phyloP scores from a whole-genome alignment of 2,888 invertebrate species.

The Eristalinus sepulchralis region DNA sequence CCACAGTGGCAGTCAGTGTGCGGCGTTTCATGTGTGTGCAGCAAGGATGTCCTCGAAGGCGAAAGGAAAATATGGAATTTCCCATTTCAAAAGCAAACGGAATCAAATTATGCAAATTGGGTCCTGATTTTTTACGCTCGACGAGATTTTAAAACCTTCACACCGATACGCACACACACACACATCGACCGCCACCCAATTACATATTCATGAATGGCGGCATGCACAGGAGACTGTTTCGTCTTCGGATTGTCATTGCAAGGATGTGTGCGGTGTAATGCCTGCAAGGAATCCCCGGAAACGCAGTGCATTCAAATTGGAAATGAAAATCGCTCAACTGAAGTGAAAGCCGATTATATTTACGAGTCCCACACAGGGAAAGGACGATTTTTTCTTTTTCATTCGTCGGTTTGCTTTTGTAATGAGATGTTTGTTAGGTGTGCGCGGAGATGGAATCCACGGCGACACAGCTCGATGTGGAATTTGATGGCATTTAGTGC shows the following conservation, averaged over 20 bases:
- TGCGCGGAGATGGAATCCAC: neutral
- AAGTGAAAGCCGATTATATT: conserved; percentile 40
- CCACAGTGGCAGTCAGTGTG: too few species aligned
- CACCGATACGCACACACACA: conserved; percentile 35
- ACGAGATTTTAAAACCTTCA: conserved; percentile 62
- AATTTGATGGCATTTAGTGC: neutral
- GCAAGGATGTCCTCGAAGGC: neutral
- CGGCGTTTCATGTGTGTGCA: neutral
- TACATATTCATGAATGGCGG: conserved; percentile 65
- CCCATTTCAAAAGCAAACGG: conserved; percentile 51
- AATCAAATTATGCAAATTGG: conserved; percentile 73
- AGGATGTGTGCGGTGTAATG: neutral
- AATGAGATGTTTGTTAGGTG: neutral
- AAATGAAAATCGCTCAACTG: conserved; percentile 46
- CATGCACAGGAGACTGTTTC: conserved; percentile 51
- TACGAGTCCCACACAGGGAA: neutral
- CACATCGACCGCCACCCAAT: conserved; percentile 46
- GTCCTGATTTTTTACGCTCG: conserved; percentile 73
- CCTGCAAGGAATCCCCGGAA: conserved; percentile 38
- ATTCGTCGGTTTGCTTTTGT: neutral
- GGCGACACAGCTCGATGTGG: neutral
- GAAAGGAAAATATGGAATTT: conserved; percentile 56
- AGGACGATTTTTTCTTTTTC: neutral
- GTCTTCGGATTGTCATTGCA: conserved; percentile 53
- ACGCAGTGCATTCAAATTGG: conserved; percentile 19